Conservation (phyloP, 2,113 vertebrate species). For the Ceratotherium simum region DNA sequence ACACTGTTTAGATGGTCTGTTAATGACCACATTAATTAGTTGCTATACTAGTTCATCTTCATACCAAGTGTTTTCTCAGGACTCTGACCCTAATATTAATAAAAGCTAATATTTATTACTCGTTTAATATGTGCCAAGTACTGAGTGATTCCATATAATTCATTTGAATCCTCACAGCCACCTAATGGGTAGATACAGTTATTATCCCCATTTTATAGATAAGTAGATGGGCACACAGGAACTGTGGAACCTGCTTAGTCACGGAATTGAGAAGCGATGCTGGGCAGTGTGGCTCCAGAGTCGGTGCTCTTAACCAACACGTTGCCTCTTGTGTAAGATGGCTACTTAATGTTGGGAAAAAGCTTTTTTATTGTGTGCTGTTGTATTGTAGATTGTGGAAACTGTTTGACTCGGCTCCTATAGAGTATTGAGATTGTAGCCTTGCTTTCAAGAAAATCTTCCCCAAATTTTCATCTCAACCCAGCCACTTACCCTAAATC, state of each 20-base stretch:
- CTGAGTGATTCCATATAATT: not conserved
- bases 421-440: not conserved
- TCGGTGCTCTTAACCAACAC: not conserved
- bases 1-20: not conserved
- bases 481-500: not conserved
- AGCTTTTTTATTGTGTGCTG: not conserved
- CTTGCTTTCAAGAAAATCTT: conserved; percentile 7
- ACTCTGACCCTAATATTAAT: not conserved
- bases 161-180: not conserved
- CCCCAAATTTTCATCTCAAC: not conserved
- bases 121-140: not conserved
- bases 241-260: not conserved
- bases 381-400: not conserved
- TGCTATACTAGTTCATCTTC: not conserved
- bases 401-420: not conserved
- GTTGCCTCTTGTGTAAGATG: not conserved
- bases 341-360: not conserved
- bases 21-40: not conserved
- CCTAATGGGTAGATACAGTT: not conserved
- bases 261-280: not conserved
- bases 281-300: not conserved
- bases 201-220: not conserved
- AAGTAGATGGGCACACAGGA: not conserved
- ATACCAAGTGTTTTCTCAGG: not conserved
- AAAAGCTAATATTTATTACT: not conserved